Evolutionary conservation across 2,797 vertebrate species (phyloP).

Genomic region (Gymnopithys bicolor): DNA sequence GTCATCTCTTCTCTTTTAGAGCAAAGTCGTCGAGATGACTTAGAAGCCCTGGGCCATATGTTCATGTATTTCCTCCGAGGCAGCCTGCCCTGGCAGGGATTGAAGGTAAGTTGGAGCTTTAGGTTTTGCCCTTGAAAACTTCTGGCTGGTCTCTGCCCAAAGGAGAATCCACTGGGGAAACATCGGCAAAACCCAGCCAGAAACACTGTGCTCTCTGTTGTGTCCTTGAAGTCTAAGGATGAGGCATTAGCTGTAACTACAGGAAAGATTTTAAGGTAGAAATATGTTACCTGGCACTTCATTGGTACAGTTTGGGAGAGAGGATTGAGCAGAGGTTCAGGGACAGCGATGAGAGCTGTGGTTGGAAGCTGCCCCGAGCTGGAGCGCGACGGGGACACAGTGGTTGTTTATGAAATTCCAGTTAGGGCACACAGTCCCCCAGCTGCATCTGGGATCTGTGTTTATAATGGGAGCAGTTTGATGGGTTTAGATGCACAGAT

Average conservation of each 20-base stretch:
- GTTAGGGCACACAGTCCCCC: background rate
- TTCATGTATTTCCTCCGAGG: constrained; percentile 99
- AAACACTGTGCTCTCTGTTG: background rate
- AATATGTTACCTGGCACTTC: background rate
- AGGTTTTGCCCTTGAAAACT: background rate
- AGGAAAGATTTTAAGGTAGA: background rate
- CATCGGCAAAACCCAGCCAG: background rate
- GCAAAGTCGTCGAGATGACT: constrained; percentile 97
- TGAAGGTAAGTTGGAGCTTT: constrained; percentile 85
- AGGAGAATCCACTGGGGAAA: background rate
- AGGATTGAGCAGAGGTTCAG: background rate
- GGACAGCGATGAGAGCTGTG: background rate
- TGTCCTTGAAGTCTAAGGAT: background rate
- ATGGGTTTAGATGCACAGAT: constrained; percentile 18
- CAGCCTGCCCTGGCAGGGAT: constrained; percentile 97
- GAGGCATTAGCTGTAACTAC: background rate
- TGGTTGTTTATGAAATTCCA: background rate
- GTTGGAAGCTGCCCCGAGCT: background rate
- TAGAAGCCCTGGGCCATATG: constrained; percentile 99
- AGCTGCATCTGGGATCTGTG: background rate
- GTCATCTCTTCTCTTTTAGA: constrained; percentile 80
- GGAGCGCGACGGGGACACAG: background rate
- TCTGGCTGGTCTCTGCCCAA: background rate
- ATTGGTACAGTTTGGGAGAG: background rate
- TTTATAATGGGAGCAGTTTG: background rate